A percentile compares a stretch with the other conserved stretches of the same genome.
These are phyloP conservation scores for Melanotaenia maccullochi DNA, from an alignment of 2,797 vertebrate genomes.

Conservation along the genomic window DNA sequence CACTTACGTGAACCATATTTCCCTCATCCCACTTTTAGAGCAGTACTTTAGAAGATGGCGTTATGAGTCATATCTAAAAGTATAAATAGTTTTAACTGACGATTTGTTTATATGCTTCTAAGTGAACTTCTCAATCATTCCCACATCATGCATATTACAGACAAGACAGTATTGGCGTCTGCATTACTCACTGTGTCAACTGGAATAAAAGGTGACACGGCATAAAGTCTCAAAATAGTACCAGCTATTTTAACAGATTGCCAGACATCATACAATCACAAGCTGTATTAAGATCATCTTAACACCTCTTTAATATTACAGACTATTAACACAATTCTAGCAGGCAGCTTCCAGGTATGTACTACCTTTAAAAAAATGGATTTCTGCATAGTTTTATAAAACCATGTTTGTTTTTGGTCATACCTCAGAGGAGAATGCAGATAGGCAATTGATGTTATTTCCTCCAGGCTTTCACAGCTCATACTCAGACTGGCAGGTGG, in stretches of 20 bases:
- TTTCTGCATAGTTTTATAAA: slow-evolving; percentile 1
- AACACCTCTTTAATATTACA: background rate
- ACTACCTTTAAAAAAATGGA: background rate
- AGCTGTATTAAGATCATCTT: background rate
- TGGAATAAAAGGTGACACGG: background rate
- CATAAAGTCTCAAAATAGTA: background rate
- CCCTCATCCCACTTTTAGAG: background rate
- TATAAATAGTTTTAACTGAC: background rate
- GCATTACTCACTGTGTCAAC: background rate
- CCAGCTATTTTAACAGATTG: background rate
- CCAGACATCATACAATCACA: background rate
- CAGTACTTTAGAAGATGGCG: background rate
- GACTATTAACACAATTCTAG: background rate
- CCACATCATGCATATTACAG: background rate
- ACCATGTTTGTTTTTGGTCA: background rate
- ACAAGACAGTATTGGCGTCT: background rate
- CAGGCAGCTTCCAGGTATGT: background rate
- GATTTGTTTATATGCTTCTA: background rate
- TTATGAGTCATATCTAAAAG: background rate
- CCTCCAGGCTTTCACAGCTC: slow-evolving; percentile 33
- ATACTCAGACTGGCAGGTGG: slow-evolving; percentile 38
- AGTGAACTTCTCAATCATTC: background rate
- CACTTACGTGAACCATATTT: background rate
- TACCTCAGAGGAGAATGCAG: slow-evolving; percentile 24
- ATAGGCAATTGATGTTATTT: slow-evolving; percentile 43